phyloP scores from a whole-genome alignment of 2,888 invertebrate genomes.

The Teinopalpus imperialis region DNA sequence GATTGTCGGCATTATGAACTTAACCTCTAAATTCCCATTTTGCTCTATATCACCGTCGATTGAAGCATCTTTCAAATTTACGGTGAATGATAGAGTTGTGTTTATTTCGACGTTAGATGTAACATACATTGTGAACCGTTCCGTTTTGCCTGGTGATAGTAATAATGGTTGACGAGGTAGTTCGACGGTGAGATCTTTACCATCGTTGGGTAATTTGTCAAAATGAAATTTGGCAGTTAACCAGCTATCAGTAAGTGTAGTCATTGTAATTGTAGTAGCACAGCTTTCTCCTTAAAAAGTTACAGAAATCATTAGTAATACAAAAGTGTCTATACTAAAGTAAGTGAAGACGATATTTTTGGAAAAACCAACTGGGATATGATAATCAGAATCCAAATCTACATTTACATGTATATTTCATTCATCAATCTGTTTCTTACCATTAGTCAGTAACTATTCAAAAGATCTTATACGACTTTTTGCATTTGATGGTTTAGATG shows the following conservation, averaged over 20 bases:
- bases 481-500: no score
- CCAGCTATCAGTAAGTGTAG: constrained; percentile 63
- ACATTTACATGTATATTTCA: no score
- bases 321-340: no score
- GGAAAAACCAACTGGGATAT: no score
- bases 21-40: constrained; percentile 46
- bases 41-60: constrained; percentile 56
- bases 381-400: no score
- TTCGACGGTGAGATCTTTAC: constrained; percentile 54
- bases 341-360: no score
- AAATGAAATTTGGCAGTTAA: constrained; percentile 62
- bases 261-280: constrained; percentile 49
- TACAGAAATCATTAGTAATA: neutral
- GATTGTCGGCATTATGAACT: constrained; percentile 61
- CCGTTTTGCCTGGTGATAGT: constrained; percentile 60
- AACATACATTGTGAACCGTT: constrained; percentile 54
- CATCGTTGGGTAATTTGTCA: constrained; percentile 44
- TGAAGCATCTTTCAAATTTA: constrained; percentile 58
- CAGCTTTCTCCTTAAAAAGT: constrained; percentile 51
- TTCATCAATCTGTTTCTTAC: no score
- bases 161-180: constrained; percentile 61
- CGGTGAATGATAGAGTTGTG: constrained; percentile 46
- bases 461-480: no score
- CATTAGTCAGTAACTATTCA: no score
- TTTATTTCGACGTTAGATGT: constrained; percentile 57